Evolutionary conservation across 2,113 vertebrate genomes (phyloP), one percentile per base, ranked within the genome.

Genomic region (Mystacornis crossleyi): DNA sequence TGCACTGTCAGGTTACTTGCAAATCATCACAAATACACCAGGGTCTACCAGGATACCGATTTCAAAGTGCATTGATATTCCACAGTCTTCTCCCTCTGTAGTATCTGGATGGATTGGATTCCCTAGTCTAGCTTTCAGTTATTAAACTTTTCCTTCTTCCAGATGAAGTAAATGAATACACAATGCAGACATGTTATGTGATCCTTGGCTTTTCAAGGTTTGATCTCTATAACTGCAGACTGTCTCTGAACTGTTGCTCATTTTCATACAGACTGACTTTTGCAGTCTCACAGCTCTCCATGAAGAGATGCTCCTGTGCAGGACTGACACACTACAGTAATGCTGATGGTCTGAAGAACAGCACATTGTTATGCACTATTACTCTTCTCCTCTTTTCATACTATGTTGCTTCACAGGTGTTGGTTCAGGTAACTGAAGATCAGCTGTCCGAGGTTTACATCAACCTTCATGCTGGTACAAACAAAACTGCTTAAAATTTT

Each of bases 11-110:
- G 86, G 72, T 92, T 95, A 75, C 72, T 86, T 93, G 83, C 81
- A 96, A 93, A 96, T 96, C 81, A 90, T 95, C 88, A 84, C 93
- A 95, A 95, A 96, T 87, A 92, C 85, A 89, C 61, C 43, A 89
- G 92, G n/a, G 47, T 48, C 90, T 89, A 95, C 29, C 64, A 77
- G 33, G 81, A 88, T 60, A 93, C 70, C 2, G 21, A 61, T 82
- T 95, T 78, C 66, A 86, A 96, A 97, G 33, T 31, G 61, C 86
- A 94, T 54, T 94, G 82, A 82, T 87, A 84, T 78, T 89, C 81
- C 64, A 55, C 34, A 69, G 26, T 79, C 66, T 86, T 89, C 45
- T 81, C 57, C 43, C 62, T 86, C 50, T 67, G 74, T 80, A 72
- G 81, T 85, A 81, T 64, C 72, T 90, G 91, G 62, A 96, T 72